Evolutionary conservation across 2,797 vertebrate genomes (phyloP).

Genomic region (Poecilia wingei): DNA sequence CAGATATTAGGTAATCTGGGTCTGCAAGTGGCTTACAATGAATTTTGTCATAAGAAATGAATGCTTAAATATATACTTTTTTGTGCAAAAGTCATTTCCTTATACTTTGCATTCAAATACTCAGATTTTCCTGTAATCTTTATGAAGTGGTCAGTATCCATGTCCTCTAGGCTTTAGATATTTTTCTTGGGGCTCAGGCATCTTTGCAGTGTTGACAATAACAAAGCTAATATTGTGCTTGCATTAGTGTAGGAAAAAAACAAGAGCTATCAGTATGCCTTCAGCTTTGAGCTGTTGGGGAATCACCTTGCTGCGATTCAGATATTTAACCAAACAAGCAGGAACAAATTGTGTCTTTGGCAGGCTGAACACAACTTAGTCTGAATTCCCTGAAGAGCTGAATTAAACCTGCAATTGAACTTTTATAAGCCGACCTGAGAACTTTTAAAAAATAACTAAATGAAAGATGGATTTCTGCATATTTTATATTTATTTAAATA

Average conservation of each 20-base stretch:
- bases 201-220: neutral
- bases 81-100: neutral
- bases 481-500: neutral
- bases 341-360: neutral
- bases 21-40: conserved; percentile 69
- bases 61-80: conserved; percentile 53
- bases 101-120: neutral
- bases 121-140: neutral
- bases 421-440: neutral
- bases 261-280: neutral
- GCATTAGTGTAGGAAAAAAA: neutral
- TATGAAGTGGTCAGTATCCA: neutral
- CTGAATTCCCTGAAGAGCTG: neutral
- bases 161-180: neutral
- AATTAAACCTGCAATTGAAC: neutral
- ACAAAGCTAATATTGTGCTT: neutral
- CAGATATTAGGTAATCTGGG: conserved; percentile 50
- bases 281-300: neutral
- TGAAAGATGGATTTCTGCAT: neutral
- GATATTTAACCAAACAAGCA: neutral
- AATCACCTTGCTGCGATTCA: neutral
- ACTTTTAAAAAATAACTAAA: neutral
- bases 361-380: neutral
- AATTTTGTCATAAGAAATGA: conserved; percentile 56
- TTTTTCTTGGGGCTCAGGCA: neutral